Evolutionary conservation across 35 echinoderm and acorn worm genomes (phyloP).

Genomic region (Strongylocentrotus purpuratus): DNA sequence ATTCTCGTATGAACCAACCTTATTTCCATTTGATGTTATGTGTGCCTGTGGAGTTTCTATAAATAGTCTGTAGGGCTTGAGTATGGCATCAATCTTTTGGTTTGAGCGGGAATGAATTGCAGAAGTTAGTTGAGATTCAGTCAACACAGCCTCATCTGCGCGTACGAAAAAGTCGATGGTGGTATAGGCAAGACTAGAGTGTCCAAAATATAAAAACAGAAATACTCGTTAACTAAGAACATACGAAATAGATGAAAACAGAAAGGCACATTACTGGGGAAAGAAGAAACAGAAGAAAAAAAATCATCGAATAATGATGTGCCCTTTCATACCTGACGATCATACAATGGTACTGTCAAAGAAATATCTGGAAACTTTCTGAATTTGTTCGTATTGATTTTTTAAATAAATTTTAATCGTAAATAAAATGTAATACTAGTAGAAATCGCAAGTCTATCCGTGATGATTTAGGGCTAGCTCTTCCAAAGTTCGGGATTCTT

Average conservation of each 20-base stretch:
- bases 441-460: too few relatives aligned
- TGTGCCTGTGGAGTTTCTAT: neutral
- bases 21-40: neutral
- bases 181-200: neutral
- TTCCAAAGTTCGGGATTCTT: too few relatives aligned
- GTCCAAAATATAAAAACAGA: neutral
- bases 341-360: too few relatives aligned
- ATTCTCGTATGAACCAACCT: neutral
- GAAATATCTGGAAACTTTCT: too few relatives aligned
- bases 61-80: conserved; percentile 7
- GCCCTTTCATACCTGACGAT: neutral
- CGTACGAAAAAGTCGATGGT: conserved; percentile 3
- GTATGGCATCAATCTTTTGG: neutral
- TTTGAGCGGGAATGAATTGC: conserved; percentile 16
- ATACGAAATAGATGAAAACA: neutral
- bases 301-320: neutral
- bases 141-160: neutral
- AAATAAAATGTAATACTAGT: too few relatives aligned
- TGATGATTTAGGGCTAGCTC: too few relatives aligned
- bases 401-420: too few relatives aligned
- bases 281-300: too few relatives aligned
- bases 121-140: neutral
- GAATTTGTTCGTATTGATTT: too few relatives aligned
- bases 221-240: neutral
- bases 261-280: neutral